Base-by-base conservation (phyloP, 2,888 invertebrate species). In the Physocephala rufipes region DNA sequence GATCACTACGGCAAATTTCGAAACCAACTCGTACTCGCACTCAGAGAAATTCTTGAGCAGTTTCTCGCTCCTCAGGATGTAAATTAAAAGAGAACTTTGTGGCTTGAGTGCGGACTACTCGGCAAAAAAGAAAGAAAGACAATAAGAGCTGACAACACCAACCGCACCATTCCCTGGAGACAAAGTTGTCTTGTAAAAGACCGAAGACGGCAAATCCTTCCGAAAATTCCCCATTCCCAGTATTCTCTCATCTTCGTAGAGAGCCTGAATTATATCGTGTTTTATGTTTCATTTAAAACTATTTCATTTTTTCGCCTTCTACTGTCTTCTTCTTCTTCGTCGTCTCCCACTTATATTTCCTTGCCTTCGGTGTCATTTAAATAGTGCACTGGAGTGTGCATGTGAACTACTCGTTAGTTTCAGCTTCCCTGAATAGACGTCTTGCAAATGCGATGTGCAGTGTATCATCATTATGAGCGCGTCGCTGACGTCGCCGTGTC, bases 391-490 rank as follows among this genome's bases (percentile, higher is more conserved):
- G n/a, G 45, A 16, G 47, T 58, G 45, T 58, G 43, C 26, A 45
- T 19, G 43, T 21, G 67, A 45, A 47, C 67, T 67, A 28, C 43
- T 59, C 59, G 67, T 58, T 67, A 67, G 67, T 67, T 67, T 58
- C 67, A 36, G 12, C 67, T 58, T 26, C 26, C 16, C 47, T 26
- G 24, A 55, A 36, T 64, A 43, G 30, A 53, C 53, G 30, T 15
- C 21, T 53, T 53, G 66, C 66, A 53, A 55, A 53, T 53, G 66
- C 28, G 21, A 36, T 53, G 36, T 9, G 13, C 24, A 51, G 16
- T 4, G n/a, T 45, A 21, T 28, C 26, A 61, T 28, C 63, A 19
- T 47, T 9, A 2, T 26, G 24, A 28, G 5, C 26, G 26, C 12
- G 36, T 36, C 36, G 36, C 9, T 9, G 36, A 7, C 47, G 21